Evolutionary conservation across 1,140 invertebrate genomes (phyloP), one percentile per base, ranked within the genome.

Genomic region (Pinna nobilis): DNA sequence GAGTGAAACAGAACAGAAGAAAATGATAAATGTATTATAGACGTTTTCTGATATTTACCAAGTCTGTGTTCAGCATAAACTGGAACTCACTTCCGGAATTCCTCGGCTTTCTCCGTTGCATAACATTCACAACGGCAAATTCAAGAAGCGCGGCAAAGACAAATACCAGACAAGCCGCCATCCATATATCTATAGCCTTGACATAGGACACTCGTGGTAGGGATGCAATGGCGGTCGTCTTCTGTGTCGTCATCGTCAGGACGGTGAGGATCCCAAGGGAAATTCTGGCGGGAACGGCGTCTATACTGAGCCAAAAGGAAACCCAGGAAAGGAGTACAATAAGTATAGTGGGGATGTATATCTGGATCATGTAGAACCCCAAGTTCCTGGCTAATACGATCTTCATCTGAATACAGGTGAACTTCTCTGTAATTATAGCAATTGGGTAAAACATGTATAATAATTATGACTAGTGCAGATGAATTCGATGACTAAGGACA

Each of bases 321-420:
- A 78, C 96, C 96, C 96, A 98, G 0, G 95, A 97, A 0, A 98
- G 89, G 0, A 98, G 94, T 0, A 98, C 97, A 72, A 98, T 96
- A 49, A 98, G 91, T 53, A 96, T 95, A 84, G 96, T 97, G 0
- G 97, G 97, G 32, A 97, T 92, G 88, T 97, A 97, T 7, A 97
- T 95, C 90, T 96, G 94, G 76, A 96, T 95, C 6, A 98, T 91
- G 88, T 97, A 98, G 87, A 97, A 97, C 50, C 96, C 96, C 1
- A 95, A 95, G 83, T 97, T 93, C 13, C 96, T 90, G 80, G 95
- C 94, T 3, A 98, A 91, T 87, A 95, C 95, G 89, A 98, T 97
- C 71, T 93, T 93, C 0, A 95, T 94, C 71, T 94, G 89, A 5
- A 96, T 88, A 90, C 81, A 82, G 23, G 78, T 80, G 51, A 80